Percentiles rank a stretch among this genome's conserved stretches.
phyloP scores from a whole-genome alignment of 30 jellyfish, hydroid and myxozoan species.

The Clytia hemisphaerica region DNA sequence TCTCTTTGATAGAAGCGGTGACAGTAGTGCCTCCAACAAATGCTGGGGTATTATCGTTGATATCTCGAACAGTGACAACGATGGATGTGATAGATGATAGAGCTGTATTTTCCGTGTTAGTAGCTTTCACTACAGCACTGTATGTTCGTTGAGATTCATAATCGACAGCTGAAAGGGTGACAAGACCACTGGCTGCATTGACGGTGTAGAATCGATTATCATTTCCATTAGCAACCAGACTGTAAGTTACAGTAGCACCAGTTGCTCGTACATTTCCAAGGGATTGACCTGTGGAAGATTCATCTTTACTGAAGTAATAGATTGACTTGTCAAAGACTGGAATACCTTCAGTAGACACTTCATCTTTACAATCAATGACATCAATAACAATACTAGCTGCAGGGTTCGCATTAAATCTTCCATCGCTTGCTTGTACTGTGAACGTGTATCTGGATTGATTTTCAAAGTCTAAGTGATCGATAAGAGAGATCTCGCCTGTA shows the following conservation, averaged over 20 bases:
- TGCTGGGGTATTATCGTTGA: slow-evolving; percentile 77
- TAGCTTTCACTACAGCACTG: slow-evolving; percentile 38
- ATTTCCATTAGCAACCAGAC: neutral
- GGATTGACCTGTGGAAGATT: neutral
- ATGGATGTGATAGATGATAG: slow-evolving; percentile 47
- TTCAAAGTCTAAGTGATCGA: slow-evolving; percentile 55
- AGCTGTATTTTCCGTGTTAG: slow-evolving; percentile 44
- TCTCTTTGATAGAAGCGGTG: slow-evolving; percentile 47
- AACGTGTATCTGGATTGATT: slow-evolving; percentile 5
- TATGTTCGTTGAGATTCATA: slow-evolving; percentile 43
- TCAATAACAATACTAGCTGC: slow-evolving; percentile 11
- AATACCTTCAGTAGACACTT: neutral
- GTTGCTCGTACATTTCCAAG: slow-evolving; percentile 7
- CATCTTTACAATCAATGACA: slow-evolving; percentile 1
- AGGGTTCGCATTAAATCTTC: slow-evolving; percentile 1
- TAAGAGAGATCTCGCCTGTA: slow-evolving; percentile 49
- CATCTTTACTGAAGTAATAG: slow-evolving; percentile 8
- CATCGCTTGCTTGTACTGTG: slow-evolving; percentile 7
- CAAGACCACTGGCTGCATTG: slow-evolving; percentile 41
- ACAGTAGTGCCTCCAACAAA: slow-evolving; percentile 32
- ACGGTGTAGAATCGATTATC: slow-evolving; percentile 16
- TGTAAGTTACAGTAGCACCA: neutral
- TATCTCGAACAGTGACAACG: slow-evolving; percentile 46
- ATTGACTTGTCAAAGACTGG: slow-evolving; percentile 7
- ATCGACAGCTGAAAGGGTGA: slow-evolving; percentile 36